Conservation (phyloP, 2,888 invertebrate species). For the Flexamia atlantica region DNA sequence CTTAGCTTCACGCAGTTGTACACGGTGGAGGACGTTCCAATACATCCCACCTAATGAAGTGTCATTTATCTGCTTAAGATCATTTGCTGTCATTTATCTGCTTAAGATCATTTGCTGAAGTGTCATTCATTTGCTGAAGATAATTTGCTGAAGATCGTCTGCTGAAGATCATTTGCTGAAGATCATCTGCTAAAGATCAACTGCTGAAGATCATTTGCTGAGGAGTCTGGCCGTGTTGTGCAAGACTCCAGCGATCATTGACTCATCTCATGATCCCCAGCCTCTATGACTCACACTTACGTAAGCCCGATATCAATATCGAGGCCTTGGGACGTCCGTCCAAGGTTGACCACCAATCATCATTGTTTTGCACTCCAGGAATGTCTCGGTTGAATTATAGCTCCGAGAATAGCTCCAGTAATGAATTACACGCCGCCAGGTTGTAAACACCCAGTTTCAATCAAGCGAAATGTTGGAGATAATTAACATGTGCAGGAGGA, state of each 20-base stretch:
- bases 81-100: too few species aligned
- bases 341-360: conserved; percentile 48
- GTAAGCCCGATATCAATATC: conserved; percentile 24
- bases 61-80: too few species aligned
- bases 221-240: background rate
- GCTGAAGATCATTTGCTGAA: too few species aligned
- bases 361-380: conserved; percentile 48
- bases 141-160: too few species aligned
- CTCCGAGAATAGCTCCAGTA: conserved; percentile 41
- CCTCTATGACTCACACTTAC: conserved; percentile 23
- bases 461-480: background rate
- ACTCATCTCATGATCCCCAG: background rate
- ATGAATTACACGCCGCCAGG: background rate
- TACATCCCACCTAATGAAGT: too few species aligned
- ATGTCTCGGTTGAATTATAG: conserved; percentile 23
- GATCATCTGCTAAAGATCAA: too few species aligned
- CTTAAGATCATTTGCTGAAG: too few species aligned
- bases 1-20: too few species aligned
- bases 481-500: background rate
- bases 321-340: conserved; percentile 34
- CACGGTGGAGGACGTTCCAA: too few species aligned
- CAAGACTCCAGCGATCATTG: background rate
- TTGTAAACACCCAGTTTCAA: background rate
- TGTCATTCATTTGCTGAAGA: too few species aligned
- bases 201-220: too few species aligned